These are phyloP conservation scores for Drosophila biarmipes DNA, from an alignment of 1,140 invertebrate genomes.

Conservation along the genomic window DNA sequence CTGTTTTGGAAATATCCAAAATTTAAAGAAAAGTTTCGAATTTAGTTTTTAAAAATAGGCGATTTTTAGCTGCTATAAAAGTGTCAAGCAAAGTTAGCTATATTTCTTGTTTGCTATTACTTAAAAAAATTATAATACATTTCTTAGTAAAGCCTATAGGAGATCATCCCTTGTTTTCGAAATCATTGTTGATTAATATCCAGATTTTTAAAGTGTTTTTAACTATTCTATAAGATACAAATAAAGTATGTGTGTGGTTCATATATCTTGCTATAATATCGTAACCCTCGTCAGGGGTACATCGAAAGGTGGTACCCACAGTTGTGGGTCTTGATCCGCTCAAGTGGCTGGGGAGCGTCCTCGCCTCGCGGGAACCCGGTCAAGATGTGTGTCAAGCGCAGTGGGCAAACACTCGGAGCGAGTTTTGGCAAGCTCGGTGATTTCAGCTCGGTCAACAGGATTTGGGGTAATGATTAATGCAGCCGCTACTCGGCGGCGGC, in stretches of 20 bases:
- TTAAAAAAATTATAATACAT: no score
- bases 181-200: no score
- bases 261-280: not conserved
- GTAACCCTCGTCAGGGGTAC: not conserved
- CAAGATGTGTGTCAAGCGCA: constrained; percentile 76
- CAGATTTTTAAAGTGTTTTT: no score
- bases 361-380: constrained; percentile 12
- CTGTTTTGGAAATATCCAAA: no score
- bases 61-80: no score
- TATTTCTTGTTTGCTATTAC: no score
- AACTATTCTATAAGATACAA: no score
- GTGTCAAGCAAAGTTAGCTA: no score
- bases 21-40: no score
- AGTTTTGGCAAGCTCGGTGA: constrained; percentile 47
- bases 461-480: constrained; percentile 72
- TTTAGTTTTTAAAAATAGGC: no score
- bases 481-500: constrained; percentile 37
- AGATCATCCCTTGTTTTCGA: no score
- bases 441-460: constrained; percentile 42
- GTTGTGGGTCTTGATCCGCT: constrained; percentile 36
- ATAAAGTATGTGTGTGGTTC: not conserved
- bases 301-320: not conserved
- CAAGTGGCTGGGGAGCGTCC: constrained; percentile 13
- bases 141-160: no score
- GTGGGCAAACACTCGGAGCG: constrained; percentile 67